Conservation (phyloP, 2,888 invertebrate genomes). For the Willowsia nigromaculata region DNA sequence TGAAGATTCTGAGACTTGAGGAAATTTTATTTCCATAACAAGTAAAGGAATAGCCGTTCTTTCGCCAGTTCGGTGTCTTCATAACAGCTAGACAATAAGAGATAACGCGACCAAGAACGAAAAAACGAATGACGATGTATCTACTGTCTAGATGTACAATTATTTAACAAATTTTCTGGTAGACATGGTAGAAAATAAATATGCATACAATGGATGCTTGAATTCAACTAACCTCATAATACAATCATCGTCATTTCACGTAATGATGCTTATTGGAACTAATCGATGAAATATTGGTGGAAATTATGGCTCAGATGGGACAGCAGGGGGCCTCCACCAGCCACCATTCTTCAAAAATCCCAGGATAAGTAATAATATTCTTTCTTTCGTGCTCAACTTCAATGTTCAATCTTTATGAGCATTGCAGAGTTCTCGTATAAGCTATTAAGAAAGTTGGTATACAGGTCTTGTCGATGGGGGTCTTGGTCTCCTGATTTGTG, state of each 20-base stretch:
- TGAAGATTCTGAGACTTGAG: neutral
- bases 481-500: neutral
- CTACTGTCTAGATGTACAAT: neutral
- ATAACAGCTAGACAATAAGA: neutral
- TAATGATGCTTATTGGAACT: conserved; percentile 78
- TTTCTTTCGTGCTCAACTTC: neutral
- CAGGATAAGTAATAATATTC: neutral
- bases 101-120: neutral
- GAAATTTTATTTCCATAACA: neutral
- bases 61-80: neutral
- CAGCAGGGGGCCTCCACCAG: conserved; percentile 74
- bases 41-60: neutral
- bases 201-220: neutral
- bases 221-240: neutral
- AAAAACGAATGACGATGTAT: neutral
- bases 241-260: conserved; percentile 42
- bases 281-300: conserved; percentile 79
- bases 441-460: too few relatives aligned
- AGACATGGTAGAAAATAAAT: neutral
- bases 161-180: neutral
- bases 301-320: conserved; percentile 78
- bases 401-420: neutral
- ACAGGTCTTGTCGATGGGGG: neutral
- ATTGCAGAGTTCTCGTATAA: neutral
- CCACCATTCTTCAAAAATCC: neutral